These are phyloP conservation scores for Podarcis cretensis DNA, from an alignment of 2,113 vertebrate species.

Conservation along the genomic window DNA sequence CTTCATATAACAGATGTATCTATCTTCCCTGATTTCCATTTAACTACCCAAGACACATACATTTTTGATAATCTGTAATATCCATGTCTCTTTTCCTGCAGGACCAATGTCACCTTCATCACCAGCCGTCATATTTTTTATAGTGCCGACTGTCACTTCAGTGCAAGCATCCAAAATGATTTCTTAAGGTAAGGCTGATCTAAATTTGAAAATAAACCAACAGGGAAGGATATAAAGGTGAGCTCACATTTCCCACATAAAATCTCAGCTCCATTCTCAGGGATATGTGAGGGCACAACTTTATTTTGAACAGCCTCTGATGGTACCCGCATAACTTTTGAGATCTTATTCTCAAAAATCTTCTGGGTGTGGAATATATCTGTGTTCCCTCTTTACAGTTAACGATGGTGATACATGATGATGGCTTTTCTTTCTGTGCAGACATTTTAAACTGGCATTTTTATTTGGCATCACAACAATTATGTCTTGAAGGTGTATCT, in stretches of 20 bases:
- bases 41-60: background rate
- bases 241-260: background rate
- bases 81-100: constrained; percentile 8
- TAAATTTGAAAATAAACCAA: background rate
- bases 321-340: background rate
- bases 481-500: background rate
- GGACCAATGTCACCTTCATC: constrained; percentile 28
- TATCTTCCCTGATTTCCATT: background rate
- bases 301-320: background rate
- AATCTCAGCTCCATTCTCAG: background rate
- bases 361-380: background rate
- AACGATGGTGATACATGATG: background rate
- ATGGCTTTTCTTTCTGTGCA: background rate
- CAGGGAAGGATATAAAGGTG: background rate
- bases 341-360: background rate
- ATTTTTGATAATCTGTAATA: background rate
- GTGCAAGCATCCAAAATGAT: constrained; percentile 26
- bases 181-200: constrained; percentile 40
- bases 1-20: background rate
- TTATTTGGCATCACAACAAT: background rate
- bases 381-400: background rate
- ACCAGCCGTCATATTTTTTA: constrained; percentile 16
- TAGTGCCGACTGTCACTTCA: constrained; percentile 4
- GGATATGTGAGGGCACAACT: background rate
- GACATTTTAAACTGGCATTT: background rate